Evolutionary conservation across 2,797 vertebrate genomes (phyloP).

Genomic region (Phoxinus dragarum): DNA sequence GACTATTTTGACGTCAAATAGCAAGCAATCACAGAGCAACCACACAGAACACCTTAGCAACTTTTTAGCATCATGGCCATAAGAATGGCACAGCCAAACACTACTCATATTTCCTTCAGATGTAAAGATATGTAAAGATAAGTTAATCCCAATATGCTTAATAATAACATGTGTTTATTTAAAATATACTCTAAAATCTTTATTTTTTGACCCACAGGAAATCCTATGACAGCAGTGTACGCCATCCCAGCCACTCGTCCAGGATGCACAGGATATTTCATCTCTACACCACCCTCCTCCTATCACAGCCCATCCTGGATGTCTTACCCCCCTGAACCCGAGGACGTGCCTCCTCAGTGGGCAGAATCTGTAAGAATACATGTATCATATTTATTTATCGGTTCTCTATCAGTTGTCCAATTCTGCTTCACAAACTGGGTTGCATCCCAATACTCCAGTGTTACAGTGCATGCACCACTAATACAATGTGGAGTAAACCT

Average conservation of each 20-base stretch:
- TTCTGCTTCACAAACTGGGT: conserved; percentile 36
- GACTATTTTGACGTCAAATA: background rate
- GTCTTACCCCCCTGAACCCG: conserved; percentile 92
- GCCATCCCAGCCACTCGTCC: conserved; percentile 92
- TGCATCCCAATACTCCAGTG: background rate
- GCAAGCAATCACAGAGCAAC: background rate
- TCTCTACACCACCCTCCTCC: conserved; percentile 89
- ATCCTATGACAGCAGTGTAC: conserved; percentile 94
- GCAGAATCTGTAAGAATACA: conserved; percentile 90
- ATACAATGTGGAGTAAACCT: conserved; percentile 8
- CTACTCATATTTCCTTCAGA: background rate
- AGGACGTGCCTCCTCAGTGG: conserved; percentile 91
- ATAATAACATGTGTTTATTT: background rate
- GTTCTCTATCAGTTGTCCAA: conserved; percentile 9
- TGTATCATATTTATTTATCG: background rate
- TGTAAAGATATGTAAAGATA: background rate
- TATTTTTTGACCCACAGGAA: conserved; percentile 78
- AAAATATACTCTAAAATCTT: background rate
- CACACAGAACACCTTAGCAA: background rate
- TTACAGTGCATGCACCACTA: conserved; percentile 15
- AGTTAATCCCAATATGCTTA: background rate
- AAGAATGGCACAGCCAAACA: background rate
- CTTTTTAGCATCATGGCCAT: background rate
- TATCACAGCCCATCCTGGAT: conserved; percentile 97
- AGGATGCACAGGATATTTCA: conserved; percentile 92